phyloP scores from a whole-genome alignment of 2,888 invertebrate genomes.

The Tipula lateralis region DNA sequence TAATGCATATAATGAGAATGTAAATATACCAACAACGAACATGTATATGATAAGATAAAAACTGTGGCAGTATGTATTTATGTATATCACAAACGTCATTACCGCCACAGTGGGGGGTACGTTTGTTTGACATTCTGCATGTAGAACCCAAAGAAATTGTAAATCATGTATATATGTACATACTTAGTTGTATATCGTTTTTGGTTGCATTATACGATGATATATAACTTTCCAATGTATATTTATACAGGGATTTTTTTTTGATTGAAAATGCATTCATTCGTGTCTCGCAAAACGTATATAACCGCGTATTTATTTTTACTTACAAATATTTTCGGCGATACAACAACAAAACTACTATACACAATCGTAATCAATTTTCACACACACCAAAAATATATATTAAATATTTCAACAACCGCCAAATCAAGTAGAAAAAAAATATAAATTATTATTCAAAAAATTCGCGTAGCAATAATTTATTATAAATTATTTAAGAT shows the following conservation, averaged over 20 bases:
- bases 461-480: neutral
- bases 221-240: no score
- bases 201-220: no score
- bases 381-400: neutral
- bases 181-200: no score
- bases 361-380: neutral
- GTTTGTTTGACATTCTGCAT: neutral
- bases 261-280: neutral
- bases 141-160: neutral
- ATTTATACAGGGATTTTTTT: neutral
- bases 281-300: neutral
- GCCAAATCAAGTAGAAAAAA: neutral
- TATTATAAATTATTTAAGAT: neutral
- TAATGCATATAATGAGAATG: neutral
- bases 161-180: neutral
- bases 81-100: neutral
- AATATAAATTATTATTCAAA: neutral
- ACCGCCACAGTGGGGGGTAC: neutral
- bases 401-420: constrained; percentile 11
- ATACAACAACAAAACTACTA: neutral
- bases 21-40: neutral
- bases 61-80: neutral
- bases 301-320: no score
- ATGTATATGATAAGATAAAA: neutral
- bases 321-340: neutral